Evolutionary conservation across 2,888 invertebrate genomes (phyloP), one percentile per base, ranked within the genome.

Genomic region (Chrysodeixis includens): DNA sequence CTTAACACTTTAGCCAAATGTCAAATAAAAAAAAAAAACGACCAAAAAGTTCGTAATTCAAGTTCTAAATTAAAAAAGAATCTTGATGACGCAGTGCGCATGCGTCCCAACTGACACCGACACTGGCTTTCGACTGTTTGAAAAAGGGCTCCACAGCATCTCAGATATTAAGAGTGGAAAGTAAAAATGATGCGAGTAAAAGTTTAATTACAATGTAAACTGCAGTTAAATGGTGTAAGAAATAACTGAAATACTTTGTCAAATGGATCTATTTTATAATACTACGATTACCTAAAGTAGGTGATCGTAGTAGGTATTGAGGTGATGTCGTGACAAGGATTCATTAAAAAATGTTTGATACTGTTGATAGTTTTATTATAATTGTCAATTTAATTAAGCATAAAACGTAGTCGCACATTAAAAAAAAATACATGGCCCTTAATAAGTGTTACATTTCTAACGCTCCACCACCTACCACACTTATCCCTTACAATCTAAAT

Each of bases 121-220:
- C 80, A 78, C 74, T 84, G 83, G 86, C 86, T 87, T 88, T 85
- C 85, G 83, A 91, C 90, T 88, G 89, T 87, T 87, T 86, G 87
- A 86, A 89, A 90, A 92, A 92, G 92, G 92, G 92, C 90, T 86
- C 74, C 75, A 79, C 82, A 76, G 80, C 79, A 83, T 81, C 82
- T 79, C 78, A 77, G 68, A 76, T 74, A 80, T 79, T 76, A 74
- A 56, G 71, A 76, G 80, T 86, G 86, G 90, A 91, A 91, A 91
- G 91, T 91, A 90, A 91, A 90, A 91, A 88, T 88, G 84, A 74
- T 74, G 77, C 72, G 63, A 88, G 90, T 91, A 89, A 91, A 90
- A 90, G 88, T 84, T 65, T 78, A 83, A 87, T 87, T 86, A 84
- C 76, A 81, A 76, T 66, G 66, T 68, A 44, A 69, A 81, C 69